Conservation (phyloP, 1,140 invertebrate species). For the Bombus impatiens region DNA sequence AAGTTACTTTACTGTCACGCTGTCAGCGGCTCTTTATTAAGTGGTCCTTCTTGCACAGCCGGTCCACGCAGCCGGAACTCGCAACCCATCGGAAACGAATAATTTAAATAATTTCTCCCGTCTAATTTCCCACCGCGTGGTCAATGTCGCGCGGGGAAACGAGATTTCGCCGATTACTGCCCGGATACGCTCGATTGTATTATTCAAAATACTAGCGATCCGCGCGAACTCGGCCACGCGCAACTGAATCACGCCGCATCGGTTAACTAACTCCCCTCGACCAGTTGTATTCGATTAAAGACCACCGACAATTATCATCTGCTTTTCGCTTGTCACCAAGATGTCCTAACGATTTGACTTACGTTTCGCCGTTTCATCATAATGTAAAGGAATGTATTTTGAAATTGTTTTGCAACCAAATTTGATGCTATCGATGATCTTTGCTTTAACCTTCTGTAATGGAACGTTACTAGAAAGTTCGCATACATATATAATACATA, state of each 20-base stretch:
- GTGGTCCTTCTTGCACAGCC: conserved; percentile 63
- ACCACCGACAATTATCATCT: no score
- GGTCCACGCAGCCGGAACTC: conserved; percentile 34
- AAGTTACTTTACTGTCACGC: conserved; percentile 78
- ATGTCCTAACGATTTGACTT: not conserved
- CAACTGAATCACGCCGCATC: not conserved
- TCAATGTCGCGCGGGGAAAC: conserved; percentile 23
- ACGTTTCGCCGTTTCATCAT: not conserved
- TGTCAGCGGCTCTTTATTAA: conserved; percentile 78
- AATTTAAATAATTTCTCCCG: conserved; percentile 70
- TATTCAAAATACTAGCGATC: conserved; percentile 23
- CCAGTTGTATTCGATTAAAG: not conserved
- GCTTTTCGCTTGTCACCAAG: not conserved
- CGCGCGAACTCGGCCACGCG: not conserved
- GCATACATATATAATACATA: no score
- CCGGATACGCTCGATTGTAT: conserved; percentile 12
- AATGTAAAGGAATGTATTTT: not conserved
- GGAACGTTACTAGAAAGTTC: no score
- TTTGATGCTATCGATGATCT: not conserved
- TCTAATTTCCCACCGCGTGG: conserved; percentile 55
- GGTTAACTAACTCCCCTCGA: not conserved
- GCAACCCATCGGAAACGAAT: conserved; percentile 68
- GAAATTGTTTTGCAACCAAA: not conserved
- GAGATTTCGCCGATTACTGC: conserved; percentile 49
- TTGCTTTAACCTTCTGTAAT: no score